phyloP scores from a whole-genome alignment of 2,888 invertebrate species.

The Exephanes ischioxanthus region DNA sequence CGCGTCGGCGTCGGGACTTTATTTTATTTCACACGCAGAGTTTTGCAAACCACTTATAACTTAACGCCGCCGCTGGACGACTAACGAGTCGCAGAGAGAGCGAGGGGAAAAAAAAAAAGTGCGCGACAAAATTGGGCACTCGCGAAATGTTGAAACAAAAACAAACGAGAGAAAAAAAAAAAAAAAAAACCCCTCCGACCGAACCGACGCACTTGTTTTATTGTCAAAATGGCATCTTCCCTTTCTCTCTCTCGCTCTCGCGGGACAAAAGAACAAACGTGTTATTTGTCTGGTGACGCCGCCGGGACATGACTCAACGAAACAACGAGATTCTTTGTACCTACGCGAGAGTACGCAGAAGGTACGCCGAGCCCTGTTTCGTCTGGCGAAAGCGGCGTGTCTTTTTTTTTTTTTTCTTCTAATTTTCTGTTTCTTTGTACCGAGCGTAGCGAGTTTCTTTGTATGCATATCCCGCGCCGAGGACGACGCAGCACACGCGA shows the following conservation, averaged over 20 bases:
- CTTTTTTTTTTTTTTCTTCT: background rate
- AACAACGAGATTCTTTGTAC: conserved; percentile 56
- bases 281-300: conserved; percentile 50
- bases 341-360: conserved; percentile 30
- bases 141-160: conserved; percentile 11
- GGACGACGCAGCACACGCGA: conserved; percentile 33
- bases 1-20: conserved; percentile 15
- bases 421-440: conserved; percentile 34
- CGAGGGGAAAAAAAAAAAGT: background rate
- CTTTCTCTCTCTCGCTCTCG: conserved; percentile 37
- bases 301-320: conserved; percentile 15
- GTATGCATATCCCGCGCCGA: conserved; percentile 53
- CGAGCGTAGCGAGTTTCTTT: conserved; percentile 49
- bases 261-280: conserved; percentile 68
- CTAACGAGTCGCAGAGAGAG: conserved; percentile 1
- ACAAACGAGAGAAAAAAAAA: background rate
- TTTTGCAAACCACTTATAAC: conserved; percentile 14
- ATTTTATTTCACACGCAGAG: conserved; percentile 39
- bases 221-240: conserved; percentile 11
- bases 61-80: background rate
- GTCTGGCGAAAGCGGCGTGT: background rate
- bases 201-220: conserved; percentile 31
- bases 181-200: background rate
- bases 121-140: conserved; percentile 1
- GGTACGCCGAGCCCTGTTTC: background rate